Conservation (phyloP, 2,113 vertebrate genomes). For the Ibidorhyncha struthersii region DNA sequence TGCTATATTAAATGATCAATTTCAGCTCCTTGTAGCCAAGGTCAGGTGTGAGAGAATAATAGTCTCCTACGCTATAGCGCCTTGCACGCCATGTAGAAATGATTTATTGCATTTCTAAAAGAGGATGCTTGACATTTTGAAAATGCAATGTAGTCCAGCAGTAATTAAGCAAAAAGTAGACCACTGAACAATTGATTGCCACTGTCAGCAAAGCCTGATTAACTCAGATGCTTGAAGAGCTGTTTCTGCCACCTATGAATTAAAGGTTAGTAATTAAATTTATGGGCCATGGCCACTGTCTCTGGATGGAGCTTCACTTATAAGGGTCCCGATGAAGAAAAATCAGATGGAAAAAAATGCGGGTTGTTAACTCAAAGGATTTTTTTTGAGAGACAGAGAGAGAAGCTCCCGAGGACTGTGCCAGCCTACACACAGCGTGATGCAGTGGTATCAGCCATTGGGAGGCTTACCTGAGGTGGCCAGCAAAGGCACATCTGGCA, state of each 20-base stretch:
- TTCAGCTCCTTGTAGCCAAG: slow-evolving; percentile 61
- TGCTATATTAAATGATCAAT: slow-evolving; percentile 63
- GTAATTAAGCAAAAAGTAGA: slow-evolving; percentile 79
- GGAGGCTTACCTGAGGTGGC: background rate
- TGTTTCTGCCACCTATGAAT: slow-evolving; percentile 68
- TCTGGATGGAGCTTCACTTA: slow-evolving; percentile 58
- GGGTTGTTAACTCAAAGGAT: background rate
- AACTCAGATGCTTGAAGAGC: slow-evolving; percentile 76
- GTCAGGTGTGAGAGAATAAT: slow-evolving; percentile 73
- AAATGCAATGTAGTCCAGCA: slow-evolving; percentile 71
- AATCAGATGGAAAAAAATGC: slow-evolving; percentile 36
- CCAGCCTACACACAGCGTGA: background rate
- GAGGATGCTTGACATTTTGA: slow-evolving; percentile 79
- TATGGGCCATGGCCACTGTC: slow-evolving; percentile 58
- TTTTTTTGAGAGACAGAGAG: background rate
- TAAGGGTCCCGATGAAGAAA: slow-evolving; percentile 32
- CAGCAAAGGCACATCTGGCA: background rate
- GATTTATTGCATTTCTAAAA: slow-evolving; percentile 79
- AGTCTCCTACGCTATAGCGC: slow-evolving; percentile 25
- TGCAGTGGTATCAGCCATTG: background rate
- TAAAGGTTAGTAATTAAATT: slow-evolving; percentile 82
- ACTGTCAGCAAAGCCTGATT: slow-evolving; percentile 77
- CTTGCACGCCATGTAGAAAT: slow-evolving; percentile 46
- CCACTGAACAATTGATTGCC: slow-evolving; percentile 75
- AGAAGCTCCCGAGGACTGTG: background rate